A percentile compares a stretch with the other conserved stretches of the same genome.
Conservation (phyloP, 2,113 vertebrate genomes). For the Puma concolor region DNA sequence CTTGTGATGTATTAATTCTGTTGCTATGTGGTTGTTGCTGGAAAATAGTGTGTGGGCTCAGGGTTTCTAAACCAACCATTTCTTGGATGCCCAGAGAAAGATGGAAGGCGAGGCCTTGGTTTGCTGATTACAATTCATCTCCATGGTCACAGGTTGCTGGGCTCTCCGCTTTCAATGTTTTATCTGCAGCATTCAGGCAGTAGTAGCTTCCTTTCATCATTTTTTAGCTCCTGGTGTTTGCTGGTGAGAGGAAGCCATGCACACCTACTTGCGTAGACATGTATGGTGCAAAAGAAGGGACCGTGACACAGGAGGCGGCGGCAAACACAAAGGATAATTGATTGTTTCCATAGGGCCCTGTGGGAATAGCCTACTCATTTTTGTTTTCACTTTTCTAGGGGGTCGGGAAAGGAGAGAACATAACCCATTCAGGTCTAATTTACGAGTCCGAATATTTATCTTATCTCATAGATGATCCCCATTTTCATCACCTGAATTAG, state of each 20-base stretch:
- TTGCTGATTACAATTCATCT: slow-evolving; percentile 64
- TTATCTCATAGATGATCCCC: background rate
- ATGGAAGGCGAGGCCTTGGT: slow-evolving; percentile 58
- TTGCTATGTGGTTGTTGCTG: slow-evolving; percentile 65
- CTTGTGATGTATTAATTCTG: slow-evolving; percentile 31
- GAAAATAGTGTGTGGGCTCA: slow-evolving; percentile 66
- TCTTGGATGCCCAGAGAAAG: slow-evolving; percentile 59
- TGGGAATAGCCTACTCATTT: background rate
- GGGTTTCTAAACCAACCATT: slow-evolving; percentile 67
- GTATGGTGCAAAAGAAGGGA: background rate
- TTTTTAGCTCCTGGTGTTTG: slow-evolving; percentile 43
- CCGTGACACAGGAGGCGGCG: background rate
- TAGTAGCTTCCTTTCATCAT: background rate
- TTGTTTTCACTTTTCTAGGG: background rate
- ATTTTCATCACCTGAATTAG: background rate
- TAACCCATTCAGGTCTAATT: background rate
- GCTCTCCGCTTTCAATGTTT: background rate
- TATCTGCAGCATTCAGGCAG: background rate
- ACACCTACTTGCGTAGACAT: background rate
- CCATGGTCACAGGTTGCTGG: slow-evolving; percentile 57
- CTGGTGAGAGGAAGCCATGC: background rate
- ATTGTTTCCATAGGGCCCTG: background rate
- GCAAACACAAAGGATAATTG: background rate
- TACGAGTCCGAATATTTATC: background rate
- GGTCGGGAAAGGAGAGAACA: background rate